Base-by-base conservation (phyloP, 2,888 invertebrate genomes). In the Drosophila flavopinicola region DNA sequence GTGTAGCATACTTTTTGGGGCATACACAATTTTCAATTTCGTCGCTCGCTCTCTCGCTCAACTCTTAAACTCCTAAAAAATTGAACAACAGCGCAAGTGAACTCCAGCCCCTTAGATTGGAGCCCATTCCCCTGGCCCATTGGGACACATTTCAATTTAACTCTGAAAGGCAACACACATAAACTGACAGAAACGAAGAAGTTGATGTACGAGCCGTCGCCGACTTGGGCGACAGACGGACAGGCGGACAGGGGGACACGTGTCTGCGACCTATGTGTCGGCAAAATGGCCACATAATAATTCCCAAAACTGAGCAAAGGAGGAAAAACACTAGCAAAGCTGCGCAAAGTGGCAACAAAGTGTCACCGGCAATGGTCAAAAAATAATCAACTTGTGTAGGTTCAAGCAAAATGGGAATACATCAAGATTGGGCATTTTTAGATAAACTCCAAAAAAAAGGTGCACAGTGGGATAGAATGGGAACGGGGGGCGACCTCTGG, bases 61-160 rank as follows among this genome's bases (percentile, higher is more conserved):
- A 15, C n/a, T 29, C 39, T 32, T 38, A 30, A 61, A 42, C 15
- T 13, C 45, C 32, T 32, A 53, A 71, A 58, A 54, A 58, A 59
- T 44, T 48, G 52, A 15, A 5, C 20, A 10, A 39, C 48, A 44
- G 45, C 42, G 35, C 23, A 32, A 13, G 41, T 33, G 33, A 41
- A 15, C 33, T 41, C 5, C 15, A 20, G n/a, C 25, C 37, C 37
- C 25, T 7, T 15, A 24, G 5, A 7, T 41, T 11, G 13, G 20
- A 13, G 6, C 10, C 29, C 5, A 23, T 15, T 29, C 9, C 15
- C 9, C 15, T 25, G 23, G 37, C 79, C 64, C 74, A 44, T 17
- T 2, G 83, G 74, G 76, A 79, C 68, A 65, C 70, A 78, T 83
- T 79, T 83, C 79, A 83, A 79, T 83, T 79, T 76, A 48, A 75